Base-by-base conservation (phyloP, 2,888 invertebrate genomes). In the Chaetogeoica ovagalla region DNA sequence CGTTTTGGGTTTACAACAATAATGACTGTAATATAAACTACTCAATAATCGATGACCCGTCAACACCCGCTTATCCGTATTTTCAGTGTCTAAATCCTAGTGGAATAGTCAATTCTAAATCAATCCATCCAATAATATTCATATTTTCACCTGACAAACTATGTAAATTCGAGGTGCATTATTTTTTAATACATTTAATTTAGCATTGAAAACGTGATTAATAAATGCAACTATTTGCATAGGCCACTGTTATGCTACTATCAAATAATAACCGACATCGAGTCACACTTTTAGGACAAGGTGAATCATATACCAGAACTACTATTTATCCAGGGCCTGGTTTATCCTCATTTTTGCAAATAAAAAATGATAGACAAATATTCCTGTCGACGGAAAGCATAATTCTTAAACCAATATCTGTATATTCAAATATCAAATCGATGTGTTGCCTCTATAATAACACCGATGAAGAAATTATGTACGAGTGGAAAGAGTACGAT, bases 1-100 rank as follows among this genome's bases (percentile, higher is more conserved):
- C 79, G 8, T 79, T 79, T 43, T 79, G 79, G 79, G 8, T 79
- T 8, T 79, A 79, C 43, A 79, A 79, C 57, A 43, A 43, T 39
- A 76, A 59, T 48, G 15, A 55, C 30, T 30, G 15, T 17, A 30
- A 30, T 15, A 19, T 76, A n/a, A 19, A 62, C 19, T 79, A 79
- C 55, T 63, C 71, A n/a, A 79, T 79, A 62, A 65, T 71, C 43
- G 79, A 79, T 9, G 63, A 71, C 39, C 57, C 63, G 43, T 55
- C n/a, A 57, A 55, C 63, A 19, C 57, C 70, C 7, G 79, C 79
- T n/a, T n/a, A 63, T 57, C 79, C 79, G 30, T 55, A 79, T 55
- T 79, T 79, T 19, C 43, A 37, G 9, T 79, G 79, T 71, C 23
- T 79, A 23, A 79, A 79, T 8, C 57, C 79, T n/a, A 39, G 13